A percentile compares a stretch with the other conserved stretches of the same genome.
Evolutionary conservation across 2,888 invertebrate genomes (phyloP).

Genomic region (Habroteleia sp.): DNA sequence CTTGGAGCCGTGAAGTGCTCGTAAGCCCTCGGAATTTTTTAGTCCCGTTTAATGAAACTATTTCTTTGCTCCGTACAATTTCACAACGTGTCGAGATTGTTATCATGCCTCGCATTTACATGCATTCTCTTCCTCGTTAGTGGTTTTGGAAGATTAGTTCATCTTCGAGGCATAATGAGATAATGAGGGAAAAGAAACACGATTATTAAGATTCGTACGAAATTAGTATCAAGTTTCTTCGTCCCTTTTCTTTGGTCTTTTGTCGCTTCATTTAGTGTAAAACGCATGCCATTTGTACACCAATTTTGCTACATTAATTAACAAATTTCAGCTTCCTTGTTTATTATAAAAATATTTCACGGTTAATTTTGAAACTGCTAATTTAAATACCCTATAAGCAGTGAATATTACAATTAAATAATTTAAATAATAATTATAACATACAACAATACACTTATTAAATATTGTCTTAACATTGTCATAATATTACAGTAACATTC

Average conservation of each 20-base stretch:
- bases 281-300: slow-evolving; percentile 29
- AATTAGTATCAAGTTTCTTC: slow-evolving; percentile 31
- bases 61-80: slow-evolving; percentile 38
- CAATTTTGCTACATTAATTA: slow-evolving; percentile 15
- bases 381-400: too few relatives aligned
- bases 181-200: slow-evolving; percentile 52
- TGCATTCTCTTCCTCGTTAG: slow-evolving; percentile 59
- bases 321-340: slow-evolving; percentile 17
- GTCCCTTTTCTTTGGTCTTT: slow-evolving; percentile 45
- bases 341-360: too few relatives aligned
- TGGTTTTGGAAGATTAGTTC: slow-evolving; percentile 48
- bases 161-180: slow-evolving; percentile 52
- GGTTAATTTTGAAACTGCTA: too few relatives aligned
- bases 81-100: slow-evolving; percentile 46
- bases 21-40: slow-evolving; percentile 39
- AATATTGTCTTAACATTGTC: too few relatives aligned
- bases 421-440: too few relatives aligned
- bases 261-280: slow-evolving; percentile 24
- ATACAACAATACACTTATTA: too few relatives aligned
- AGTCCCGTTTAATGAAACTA: slow-evolving; percentile 54
- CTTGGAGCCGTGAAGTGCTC: slow-evolving; percentile 14
- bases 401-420: too few relatives aligned
- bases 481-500: too few relatives aligned
- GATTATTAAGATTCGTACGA: slow-evolving; percentile 29
- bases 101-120: slow-evolving; percentile 49